Evolutionary conservation across 2,888 invertebrate genomes (phyloP), one percentile per base, ranked within the genome.

Genomic region (Ophioninae sp.): DNA sequence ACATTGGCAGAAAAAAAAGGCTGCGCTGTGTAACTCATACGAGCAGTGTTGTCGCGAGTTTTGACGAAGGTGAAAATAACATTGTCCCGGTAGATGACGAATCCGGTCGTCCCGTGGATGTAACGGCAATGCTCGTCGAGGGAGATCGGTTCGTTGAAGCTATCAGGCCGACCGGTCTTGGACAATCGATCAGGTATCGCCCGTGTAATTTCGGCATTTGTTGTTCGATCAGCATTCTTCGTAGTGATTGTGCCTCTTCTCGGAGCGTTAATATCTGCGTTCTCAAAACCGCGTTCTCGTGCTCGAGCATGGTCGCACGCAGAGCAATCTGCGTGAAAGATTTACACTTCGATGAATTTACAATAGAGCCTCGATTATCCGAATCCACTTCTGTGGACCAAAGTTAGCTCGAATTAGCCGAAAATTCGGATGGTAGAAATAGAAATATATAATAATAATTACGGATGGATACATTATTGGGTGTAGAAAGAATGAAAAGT

Each of bases 231-330:
- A 97, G 93, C 87, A 96, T 93, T 72, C 96, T 95, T 21, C 96
- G 93, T 17, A 97, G 93, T 0, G 96, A 95, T 3, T 96, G 94
- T 0, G 96, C 95, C 90, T 98, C 98, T 91, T 97, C 97, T 0
- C 97, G 93, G 0, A 98, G 92, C 0, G 97, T 96, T 0, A 96
- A 93, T 0, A 97, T 94, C 93, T 98, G 98, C 0, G 97, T 97
- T 50, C 97, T 94, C 6, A 98, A 93, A 8, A 97, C 95, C 0
- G 97, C 97, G 91, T 98, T 98, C 93, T 98, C 98, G 91, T 97
- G 97, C 90, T 98, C 98, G 37, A 98, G 92, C 79, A 97, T 94
- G 41, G 97, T 96, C 0, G 98, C 98, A 73, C 97, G 95, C 90
- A 97, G 95, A 0, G 98, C 98, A 87, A 98, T 96, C 95, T 96